Base-by-base conservation (phyloP, 2,888 invertebrate species). In the Clitarchus hookeri region DNA sequence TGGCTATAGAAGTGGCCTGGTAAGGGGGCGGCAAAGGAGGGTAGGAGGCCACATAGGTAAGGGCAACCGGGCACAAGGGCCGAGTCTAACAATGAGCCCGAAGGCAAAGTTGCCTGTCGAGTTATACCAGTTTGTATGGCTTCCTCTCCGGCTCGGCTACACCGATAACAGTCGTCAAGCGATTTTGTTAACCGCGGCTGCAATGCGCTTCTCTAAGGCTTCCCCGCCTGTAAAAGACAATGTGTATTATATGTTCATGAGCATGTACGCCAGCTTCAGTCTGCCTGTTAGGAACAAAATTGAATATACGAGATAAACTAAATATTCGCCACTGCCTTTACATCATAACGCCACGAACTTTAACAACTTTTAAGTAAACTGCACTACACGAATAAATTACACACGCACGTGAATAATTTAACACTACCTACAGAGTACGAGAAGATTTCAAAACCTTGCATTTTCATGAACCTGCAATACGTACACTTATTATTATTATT, bases 121-220 rank as follows among this genome's bases (percentile, higher is more conserved):
- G 65, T 65, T 65, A n/a, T 65, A 65, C 65, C 65, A 65, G 65
- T 65, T 65, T 65, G 65, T 65, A 65, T 65, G 65, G 65, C 65
- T 65, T 65, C 65, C 65, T 65, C 48, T 48, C 16, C 48, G 48
- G 48, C 65, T 19, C 53, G 53, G 23, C 65, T 19, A 65, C 48
- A 48, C 48, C 65, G 65, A 65, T 65, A 65, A 65, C 65, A 65
- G 65, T 65, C 65, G 65, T 65, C 65, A n/a, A n/a, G 65, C 65
- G 65, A 65, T 65, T 65, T 65, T n/a, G 65, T 65, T 65, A 65
- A 65, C 11, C 65, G 1, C 11, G 23, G 65, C 65, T 11, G 65
- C 65, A 16, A 53, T 53, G 12, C 53, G 53, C 53, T 53, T 53
- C 53, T 19, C 13, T 23, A 12, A 65, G 65, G 65, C 23, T 65